Percentiles rank a stretch among this genome's conserved stretches.
Conservation (phyloP, 2,888 invertebrate species). For the Tetramorium bicarinatum region DNA sequence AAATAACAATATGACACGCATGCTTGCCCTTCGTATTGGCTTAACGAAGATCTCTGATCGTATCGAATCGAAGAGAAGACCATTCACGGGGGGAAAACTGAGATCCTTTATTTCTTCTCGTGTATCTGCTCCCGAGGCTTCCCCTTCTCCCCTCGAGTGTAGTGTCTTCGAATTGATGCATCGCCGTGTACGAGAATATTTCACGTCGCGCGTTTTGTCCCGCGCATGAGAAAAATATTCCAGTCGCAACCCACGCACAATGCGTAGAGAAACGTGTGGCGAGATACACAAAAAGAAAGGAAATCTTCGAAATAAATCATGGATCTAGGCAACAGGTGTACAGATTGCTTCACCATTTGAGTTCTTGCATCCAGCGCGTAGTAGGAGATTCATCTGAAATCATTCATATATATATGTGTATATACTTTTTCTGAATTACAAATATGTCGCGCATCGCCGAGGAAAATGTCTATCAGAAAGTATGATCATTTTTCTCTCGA, state of each 20-base stretch:
- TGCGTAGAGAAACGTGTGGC: conserved; percentile 58
- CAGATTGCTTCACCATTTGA: conserved; percentile 75
- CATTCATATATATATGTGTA: conserved; percentile 64
- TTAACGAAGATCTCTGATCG: conserved; percentile 60
- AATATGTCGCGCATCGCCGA: conserved; percentile 55
- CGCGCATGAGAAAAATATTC: conserved; percentile 53
- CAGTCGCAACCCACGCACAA: conserved; percentile 58
- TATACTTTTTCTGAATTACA: conserved; percentile 71
- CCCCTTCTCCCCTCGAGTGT: conserved; percentile 2
- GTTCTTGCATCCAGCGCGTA: conserved; percentile 67
- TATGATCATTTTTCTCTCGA: conserved; percentile 31
- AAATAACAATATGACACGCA: conserved; percentile 31
- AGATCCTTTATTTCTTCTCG: conserved; percentile 54
- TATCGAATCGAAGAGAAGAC: conserved; percentile 65
- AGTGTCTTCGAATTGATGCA: conserved; percentile 63
- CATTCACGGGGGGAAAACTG: conserved; percentile 27
- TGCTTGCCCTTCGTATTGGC: background rate
- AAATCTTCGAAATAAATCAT: conserved; percentile 77
- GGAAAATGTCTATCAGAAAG: conserved; percentile 49
- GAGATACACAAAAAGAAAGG: conserved; percentile 69
- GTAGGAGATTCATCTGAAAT: conserved; percentile 61
- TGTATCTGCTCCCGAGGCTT: conserved; percentile 58
- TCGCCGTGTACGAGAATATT: conserved; percentile 55
- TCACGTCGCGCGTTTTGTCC: conserved; percentile 32
- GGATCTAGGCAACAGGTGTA: conserved; percentile 81